Evolutionary conservation across 2,888 invertebrate species (phyloP).

Genomic region (Ypsolopha sequella): DNA sequence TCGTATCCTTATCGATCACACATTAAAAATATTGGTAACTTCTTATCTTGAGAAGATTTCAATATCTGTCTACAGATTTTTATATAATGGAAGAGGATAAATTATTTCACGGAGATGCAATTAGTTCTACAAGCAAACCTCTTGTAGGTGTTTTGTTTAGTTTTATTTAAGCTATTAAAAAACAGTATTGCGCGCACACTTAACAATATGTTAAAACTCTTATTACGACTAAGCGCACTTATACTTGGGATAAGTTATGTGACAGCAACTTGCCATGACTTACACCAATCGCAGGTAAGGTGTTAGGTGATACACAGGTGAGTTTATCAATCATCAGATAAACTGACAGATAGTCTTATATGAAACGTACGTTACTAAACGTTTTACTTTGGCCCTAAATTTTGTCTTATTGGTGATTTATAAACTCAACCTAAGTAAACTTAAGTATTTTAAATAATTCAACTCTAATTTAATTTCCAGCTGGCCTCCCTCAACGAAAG

Average conservation of each 20-base stretch:
- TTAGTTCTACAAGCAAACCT: background rate
- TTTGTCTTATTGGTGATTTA: no score
- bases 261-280: conserved; percentile 25
- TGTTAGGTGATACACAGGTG: background rate
- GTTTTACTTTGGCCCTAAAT: no score
- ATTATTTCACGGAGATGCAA: background rate
- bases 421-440: no score
- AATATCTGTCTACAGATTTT: conserved; percentile 5
- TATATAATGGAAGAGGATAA: background rate
- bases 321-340: no score
- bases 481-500: conserved; percentile 47
- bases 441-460: no score
- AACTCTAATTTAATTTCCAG: conserved; percentile 18
- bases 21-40: background rate
- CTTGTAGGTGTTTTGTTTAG: background rate
- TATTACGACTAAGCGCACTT: conserved; percentile 29
- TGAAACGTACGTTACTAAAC: no score
- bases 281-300: conserved; percentile 47
- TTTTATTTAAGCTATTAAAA: conserved; percentile 3
- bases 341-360: no score
- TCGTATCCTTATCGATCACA: conserved; percentile 3
- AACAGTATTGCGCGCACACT: background rate
- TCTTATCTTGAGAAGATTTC: conserved; percentile 2
- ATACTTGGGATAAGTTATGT: conserved; percentile 31
- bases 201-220: conserved; percentile 27